Conservation (phyloP, 1,140 invertebrate genomes). For the Octopus bimaculoides region DNA sequence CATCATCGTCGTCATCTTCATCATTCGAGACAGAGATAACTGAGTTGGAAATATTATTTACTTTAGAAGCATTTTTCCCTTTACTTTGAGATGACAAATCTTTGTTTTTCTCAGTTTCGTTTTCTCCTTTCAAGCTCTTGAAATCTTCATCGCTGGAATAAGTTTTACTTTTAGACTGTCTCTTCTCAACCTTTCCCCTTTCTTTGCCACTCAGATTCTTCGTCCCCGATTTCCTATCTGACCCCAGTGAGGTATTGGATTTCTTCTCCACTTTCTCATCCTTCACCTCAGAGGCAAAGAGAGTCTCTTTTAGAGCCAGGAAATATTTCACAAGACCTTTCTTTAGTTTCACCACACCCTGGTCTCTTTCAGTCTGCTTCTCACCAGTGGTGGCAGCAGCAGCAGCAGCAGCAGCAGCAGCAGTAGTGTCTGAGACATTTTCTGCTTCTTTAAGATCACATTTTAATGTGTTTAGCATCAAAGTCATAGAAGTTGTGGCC, state of each 20-base stretch:
- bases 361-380: not conserved
- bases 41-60: not conserved
- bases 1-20: constrained; percentile 7
- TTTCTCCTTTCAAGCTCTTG: not conserved
- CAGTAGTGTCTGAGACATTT: not conserved
- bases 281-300: constrained; percentile 14
- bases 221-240: not conserved
- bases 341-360: constrained; percentile 10
- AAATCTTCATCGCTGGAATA: not conserved
- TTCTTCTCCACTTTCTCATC: constrained; percentile 16
- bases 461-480: constrained; percentile 19
- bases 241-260: not conserved
- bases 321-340: constrained; percentile 23
- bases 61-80: constrained; percentile 13
- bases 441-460: constrained; percentile 16
- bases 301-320: constrained; percentile 11
- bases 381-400: not conserved
- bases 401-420: not conserved
- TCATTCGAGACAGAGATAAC: not conserved
- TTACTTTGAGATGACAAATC: constrained; percentile 1
- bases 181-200: not conserved
- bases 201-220: not conserved
- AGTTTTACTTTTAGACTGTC: not conserved
- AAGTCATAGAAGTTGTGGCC: constrained; percentile 16
- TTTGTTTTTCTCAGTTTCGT: constrained; percentile 8